These are phyloP conservation scores for Sinella curviseta DNA, from an alignment of 1,140 invertebrate species.

Conservation along the genomic window DNA sequence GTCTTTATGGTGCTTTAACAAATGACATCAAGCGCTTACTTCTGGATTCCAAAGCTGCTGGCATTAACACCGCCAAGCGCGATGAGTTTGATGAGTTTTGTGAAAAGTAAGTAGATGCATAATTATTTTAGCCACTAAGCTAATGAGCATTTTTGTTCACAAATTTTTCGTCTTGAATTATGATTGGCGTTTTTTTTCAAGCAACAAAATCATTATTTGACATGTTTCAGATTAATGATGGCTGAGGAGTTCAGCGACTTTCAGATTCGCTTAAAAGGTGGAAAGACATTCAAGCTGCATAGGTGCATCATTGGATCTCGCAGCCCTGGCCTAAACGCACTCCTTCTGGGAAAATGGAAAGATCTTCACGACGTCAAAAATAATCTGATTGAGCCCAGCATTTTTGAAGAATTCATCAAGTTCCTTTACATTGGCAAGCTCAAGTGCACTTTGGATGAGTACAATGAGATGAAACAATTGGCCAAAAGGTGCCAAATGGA, in stretches of 20 bases:
- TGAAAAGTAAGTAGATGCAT: slow-evolving; percentile 54
- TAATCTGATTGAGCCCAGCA: slow-evolving; percentile 51
- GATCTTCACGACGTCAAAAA: slow-evolving; percentile 47
- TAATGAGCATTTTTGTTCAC: neutral
- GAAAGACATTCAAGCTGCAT: slow-evolving; percentile 55
- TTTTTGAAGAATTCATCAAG: slow-evolving; percentile 56
- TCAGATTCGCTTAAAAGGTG: slow-evolving; percentile 55
- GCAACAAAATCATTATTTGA: too few species aligned
- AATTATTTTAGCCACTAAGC: neutral
- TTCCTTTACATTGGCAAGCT: slow-evolving; percentile 59
- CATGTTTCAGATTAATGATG: slow-evolving; percentile 56
- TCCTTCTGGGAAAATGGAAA: slow-evolving; percentile 56
- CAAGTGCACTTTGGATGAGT: slow-evolving; percentile 53
- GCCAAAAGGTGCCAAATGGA: slow-evolving; percentile 57
- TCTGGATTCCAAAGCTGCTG: slow-evolving; percentile 58
- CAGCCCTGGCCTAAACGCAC: slow-evolving; percentile 57
- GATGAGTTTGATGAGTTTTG: slow-evolving; percentile 62
- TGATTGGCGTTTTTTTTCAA: slow-evolving; percentile 13
- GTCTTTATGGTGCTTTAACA: slow-evolving; percentile 62
- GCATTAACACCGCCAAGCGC: slow-evolving; percentile 56
- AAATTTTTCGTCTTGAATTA: slow-evolving; percentile 13
- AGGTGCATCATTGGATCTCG: slow-evolving; percentile 57
- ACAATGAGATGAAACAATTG: slow-evolving; percentile 56
- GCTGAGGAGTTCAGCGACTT: slow-evolving; percentile 56
- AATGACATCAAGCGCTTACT: slow-evolving; percentile 59